phyloP scores from a whole-genome alignment of 2,888 invertebrate species.

The Oscheius sp. region DNA sequence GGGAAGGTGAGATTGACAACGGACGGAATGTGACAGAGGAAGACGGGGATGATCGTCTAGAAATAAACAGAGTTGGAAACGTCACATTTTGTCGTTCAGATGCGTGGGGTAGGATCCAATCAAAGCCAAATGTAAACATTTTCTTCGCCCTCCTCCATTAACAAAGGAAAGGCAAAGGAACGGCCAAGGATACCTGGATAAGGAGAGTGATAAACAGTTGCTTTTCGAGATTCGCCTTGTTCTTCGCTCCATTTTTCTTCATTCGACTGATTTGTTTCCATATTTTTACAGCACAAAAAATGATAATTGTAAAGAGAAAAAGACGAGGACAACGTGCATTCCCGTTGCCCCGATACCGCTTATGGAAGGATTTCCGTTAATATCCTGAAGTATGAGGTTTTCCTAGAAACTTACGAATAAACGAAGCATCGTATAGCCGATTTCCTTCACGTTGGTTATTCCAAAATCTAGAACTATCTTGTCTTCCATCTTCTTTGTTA shows the following conservation, averaged over 20 bases:
- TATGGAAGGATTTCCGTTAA: not conserved
- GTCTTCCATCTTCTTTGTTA: conserved; percentile 14
- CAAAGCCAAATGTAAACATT: no score
- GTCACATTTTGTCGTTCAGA: no score
- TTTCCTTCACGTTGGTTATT: conserved; percentile 3
- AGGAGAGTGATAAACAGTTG: conserved; percentile 11
- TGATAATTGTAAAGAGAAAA: not conserved
- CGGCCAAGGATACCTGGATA: not conserved
- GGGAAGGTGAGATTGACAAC: conserved; percentile 7
- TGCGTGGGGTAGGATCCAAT: no score
- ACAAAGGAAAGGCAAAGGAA: not conserved
- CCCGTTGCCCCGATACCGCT: conserved; percentile 5
- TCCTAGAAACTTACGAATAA: conserved; percentile 4
- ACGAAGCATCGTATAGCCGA: conserved; percentile 17
- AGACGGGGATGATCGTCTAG: conserved; percentile 10
- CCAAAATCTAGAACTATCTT: conserved; percentile 14
- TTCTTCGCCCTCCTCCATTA: not conserved
- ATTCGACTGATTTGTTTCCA: not conserved
- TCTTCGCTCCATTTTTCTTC: not conserved
- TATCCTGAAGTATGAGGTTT: conserved; percentile 2
- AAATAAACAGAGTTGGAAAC: not conserved
- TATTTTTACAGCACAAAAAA: conserved; percentile 9
- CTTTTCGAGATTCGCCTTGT: not conserved
- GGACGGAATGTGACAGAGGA: conserved; percentile 17
- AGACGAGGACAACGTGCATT: not conserved